Base-by-base conservation (phyloP, 2,888 invertebrate species). In the Saturnia pavonia region DNA sequence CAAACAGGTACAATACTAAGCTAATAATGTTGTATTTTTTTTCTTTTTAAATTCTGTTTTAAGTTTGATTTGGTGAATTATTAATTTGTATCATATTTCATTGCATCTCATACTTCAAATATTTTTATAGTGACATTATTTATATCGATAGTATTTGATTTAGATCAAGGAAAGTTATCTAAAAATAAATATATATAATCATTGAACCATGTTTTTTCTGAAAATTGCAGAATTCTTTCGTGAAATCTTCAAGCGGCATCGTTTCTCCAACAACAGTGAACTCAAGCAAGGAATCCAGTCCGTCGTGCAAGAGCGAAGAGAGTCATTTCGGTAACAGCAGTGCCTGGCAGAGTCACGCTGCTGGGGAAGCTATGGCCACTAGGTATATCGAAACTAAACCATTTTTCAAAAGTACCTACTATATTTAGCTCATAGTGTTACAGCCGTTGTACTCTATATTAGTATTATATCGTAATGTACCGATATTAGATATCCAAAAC, bases 331-430 rank as follows among this genome's bases (percentile, higher is more conserved):
- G 91, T 1, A 90, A 87, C 77, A 91, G 90, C 79, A 87, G 88
- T 70, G 90, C 88, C 34, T 94, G 94, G 94, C 91, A 93, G 76
- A 90, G 85, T 76, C 93, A 94, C 76, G 94, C 93, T 0, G 94
- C 94, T n/a, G 94, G 94, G 7, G 94, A 94, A 80, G 94, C 94
- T 42, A 94, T 94, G 94, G 94, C 94, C 60, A 92, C 85, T 40
- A 90, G 94, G 94, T 94, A 83, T 72, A 11, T 22, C n/a, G n/a
- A 19, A 51, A 51, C 51, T n/a, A n/a, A n/a, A n/a, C n/a, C n/a
- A n/a, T n/a, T n/a, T 70, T n/a, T 51, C 34, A 34, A 34, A 34
- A 14, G 43, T 43, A 43, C n/a, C n/a, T n/a, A n/a, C 11, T 43
- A 43, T 43, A 43, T 43, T 43, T 43, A 43, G 6, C 43, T 14